Evolutionary conservation across 2,888 invertebrate genomes (phyloP), one percentile per base, ranked within the genome.

Genomic region (Neuroscelio doddi): DNA sequence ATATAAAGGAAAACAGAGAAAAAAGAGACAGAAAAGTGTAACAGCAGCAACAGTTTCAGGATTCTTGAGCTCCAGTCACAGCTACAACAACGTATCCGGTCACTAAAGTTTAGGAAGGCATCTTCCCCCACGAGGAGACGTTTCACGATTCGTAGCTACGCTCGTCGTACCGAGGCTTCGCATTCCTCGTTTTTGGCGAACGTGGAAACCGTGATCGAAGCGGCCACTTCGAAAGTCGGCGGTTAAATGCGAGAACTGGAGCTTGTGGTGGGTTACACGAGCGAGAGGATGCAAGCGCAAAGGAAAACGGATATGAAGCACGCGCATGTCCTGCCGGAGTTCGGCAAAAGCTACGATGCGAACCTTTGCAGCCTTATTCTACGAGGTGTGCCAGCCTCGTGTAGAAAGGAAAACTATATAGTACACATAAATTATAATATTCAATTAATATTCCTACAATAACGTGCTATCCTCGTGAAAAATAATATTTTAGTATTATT

Each of bases 151-250:
- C 47, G 36, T n/a, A 47, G 10, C 24, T 44, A 21, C 24, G 42
- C 47, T 57, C 41, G 47, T 57, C 17, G 36, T 36, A 41, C 42
- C 45, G 47, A 55, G 45, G 49, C 26, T 58, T 59, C 36, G 53
- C 59, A 64, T 64, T 50, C 45, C 49, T 59, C 46, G 58, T 45
- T 38, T 51, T 27, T 17, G 52, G 27, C 42, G 44, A 49, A 61
- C 55, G 56, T 55, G 45, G 30, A 56, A 47, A 44, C 64, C 64
- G 63, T 68, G 62, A 69, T 64, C 72, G 74, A 72, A 75, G 73
- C 73, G 73, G 70, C 72, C 75, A 75, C 74, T 74, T 71, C 72
- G 78, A 76, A 73, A 75, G 79, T 72, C 80, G 75, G 68, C 78
- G 78, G 75, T 78, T 78, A 75, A 81, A 78, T 81, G 81, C 77